These are phyloP conservation scores for Dromaius novaehollandiae DNA, from an alignment of 2,113 vertebrate species.

Conservation along the genomic window DNA sequence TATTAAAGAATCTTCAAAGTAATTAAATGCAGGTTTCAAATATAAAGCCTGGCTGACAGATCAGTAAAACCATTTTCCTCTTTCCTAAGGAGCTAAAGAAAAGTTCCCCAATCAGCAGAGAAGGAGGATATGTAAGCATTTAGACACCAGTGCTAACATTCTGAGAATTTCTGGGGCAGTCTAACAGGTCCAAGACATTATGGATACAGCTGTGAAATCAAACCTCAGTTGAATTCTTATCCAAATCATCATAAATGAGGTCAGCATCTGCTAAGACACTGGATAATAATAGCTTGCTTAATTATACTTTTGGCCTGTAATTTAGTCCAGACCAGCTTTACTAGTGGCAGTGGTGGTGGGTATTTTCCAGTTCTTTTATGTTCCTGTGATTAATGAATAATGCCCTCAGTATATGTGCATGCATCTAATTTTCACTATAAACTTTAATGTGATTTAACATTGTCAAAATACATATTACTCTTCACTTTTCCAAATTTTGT, in stretches of 20 bases:
- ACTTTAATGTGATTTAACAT: constrained; percentile 42
- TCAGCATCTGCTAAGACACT: constrained; percentile 35
- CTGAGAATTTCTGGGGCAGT: background rate
- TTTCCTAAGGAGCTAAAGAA: constrained; percentile 5
- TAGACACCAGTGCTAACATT: background rate
- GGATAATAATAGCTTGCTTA: constrained; percentile 54
- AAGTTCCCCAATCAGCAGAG: background rate
- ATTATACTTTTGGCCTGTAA: constrained; percentile 44
- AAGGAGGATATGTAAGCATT: background rate
- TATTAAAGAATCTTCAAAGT: constrained; percentile 36
- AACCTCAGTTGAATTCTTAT: background rate
- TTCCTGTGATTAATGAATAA: constrained; percentile 45
- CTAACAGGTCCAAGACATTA: background rate
- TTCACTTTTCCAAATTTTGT: constrained; percentile 50
- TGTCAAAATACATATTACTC: constrained; percentile 63
- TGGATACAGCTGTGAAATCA: constrained; percentile 42
- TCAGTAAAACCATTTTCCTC: constrained; percentile 6
- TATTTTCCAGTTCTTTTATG: constrained; percentile 59
- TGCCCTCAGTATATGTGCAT: background rate
- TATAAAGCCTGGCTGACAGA: constrained; percentile 13
- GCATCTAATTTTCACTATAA: constrained; percentile 59
- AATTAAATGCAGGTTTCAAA: constrained; percentile 47
- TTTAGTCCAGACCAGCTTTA: constrained; percentile 56
- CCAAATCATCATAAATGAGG: background rate
- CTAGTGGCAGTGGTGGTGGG: constrained; percentile 1